Conservation (phyloP, 92 coral and sea anemone species). For the Virgularia gustaviana region DNA sequence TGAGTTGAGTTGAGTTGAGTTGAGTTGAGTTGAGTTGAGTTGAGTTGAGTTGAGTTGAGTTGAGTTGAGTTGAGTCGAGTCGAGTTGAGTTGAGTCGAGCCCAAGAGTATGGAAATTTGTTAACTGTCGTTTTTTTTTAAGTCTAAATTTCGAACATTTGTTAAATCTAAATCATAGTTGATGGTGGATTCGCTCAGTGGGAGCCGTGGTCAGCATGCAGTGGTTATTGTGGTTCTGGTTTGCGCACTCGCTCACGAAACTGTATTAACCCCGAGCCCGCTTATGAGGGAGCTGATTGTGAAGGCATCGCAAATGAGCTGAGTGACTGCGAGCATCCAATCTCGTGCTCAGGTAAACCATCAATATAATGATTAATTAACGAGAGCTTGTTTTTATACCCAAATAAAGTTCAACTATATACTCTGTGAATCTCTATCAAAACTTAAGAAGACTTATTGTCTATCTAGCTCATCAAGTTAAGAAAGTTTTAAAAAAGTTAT, state of each 20-base stretch:
- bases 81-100: too few species aligned
- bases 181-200: slow-evolving; percentile 14
- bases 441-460: too few species aligned
- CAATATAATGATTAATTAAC: background rate
- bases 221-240: slow-evolving; percentile 30
- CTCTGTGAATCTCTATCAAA: too few species aligned
- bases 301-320: background rate
- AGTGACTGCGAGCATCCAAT: background rate
- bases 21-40: background rate
- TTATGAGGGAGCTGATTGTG: slow-evolving; percentile 6
- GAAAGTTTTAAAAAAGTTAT: too few species aligned
- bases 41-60: too few species aligned
- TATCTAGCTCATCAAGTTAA: too few species aligned
- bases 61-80: too few species aligned
- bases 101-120: too few species aligned
- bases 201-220: slow-evolving; percentile 10
- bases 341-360: slow-evolving; percentile 14
- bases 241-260: slow-evolving; percentile 1
- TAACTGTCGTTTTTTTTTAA: too few species aligned
- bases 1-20: background rate
- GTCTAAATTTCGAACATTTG: background rate
- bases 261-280: slow-evolving; percentile 19
- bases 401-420: too few species aligned
- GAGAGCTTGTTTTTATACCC: too few species aligned
- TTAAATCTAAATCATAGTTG: background rate